Percentiles rank a stretch among this genome's conserved stretches.
phyloP scores from a whole-genome alignment of 2,888 invertebrate species.

The Cheilosia scutellata region DNA sequence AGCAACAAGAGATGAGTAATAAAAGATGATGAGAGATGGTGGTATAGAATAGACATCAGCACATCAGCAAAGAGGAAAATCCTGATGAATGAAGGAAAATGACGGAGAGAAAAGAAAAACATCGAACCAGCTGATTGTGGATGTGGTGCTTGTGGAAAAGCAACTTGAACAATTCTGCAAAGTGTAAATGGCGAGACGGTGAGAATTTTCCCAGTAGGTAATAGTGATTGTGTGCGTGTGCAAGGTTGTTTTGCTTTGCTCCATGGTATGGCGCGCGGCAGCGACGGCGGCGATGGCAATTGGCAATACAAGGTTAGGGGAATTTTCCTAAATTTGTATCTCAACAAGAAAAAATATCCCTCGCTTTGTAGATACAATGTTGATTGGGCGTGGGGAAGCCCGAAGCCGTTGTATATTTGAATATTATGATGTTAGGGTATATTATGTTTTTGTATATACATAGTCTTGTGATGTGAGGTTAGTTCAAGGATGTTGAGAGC shows the following conservation, averaged over 20 bases:
- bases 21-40: conserved; percentile 21
- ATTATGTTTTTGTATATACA: neutral
- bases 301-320: conserved; percentile 62
- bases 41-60: neutral
- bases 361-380: conserved; percentile 40
- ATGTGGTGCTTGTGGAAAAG: neutral
- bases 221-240: conserved; percentile 20
- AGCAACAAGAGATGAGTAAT: conserved; percentile 53
- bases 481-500: conserved; percentile 45
- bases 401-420: neutral
- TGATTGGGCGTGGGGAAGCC: conserved; percentile 1
- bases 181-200: conserved; percentile 26
- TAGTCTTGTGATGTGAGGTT: conserved; percentile 25
- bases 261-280: neutral
- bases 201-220: conserved; percentile 15
- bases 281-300: no score
- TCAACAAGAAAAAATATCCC: conserved; percentile 17
- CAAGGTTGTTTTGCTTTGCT: conserved; percentile 63
- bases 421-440: neutral
- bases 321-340: conserved; percentile 28
- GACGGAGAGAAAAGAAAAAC: conserved; percentile 66
- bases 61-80: conserved; percentile 9
- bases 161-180: conserved; percentile 21
- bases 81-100: conserved; percentile 29
- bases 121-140: conserved; percentile 72